Evolutionary conservation across 2,888 invertebrate genomes (phyloP).

Genomic region (Lagria hirta): DNA sequence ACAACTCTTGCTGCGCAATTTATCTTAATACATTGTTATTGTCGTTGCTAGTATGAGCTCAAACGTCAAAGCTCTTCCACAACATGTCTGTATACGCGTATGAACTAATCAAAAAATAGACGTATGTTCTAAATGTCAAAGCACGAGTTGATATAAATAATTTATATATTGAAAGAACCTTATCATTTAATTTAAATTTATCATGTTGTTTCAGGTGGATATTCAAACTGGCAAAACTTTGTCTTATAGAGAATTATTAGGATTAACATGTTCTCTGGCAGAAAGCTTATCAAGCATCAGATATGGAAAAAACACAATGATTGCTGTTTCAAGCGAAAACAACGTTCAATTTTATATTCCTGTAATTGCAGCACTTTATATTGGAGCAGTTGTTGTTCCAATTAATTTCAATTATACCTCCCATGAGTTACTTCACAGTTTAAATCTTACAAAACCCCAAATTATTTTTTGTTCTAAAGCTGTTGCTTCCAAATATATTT

Average conservation of each 20-base stretch:
- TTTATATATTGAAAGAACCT: too few relatives aligned
- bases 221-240: conserved; percentile 32
- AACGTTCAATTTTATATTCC: conserved; percentile 38
- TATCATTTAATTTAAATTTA: too few relatives aligned
- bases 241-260: conserved; percentile 33
- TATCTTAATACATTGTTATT: too few relatives aligned
- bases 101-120: too few relatives aligned
- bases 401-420: conserved; percentile 40
- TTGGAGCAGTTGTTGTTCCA: conserved; percentile 37
- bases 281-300: conserved; percentile 35
- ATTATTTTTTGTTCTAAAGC: conserved; percentile 64
- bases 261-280: conserved; percentile 36
- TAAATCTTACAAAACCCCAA: conserved; percentile 67
- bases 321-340: conserved; percentile 42
- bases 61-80: too few relatives aligned
- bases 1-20: too few relatives aligned
- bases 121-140: too few relatives aligned
- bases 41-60: too few relatives aligned
- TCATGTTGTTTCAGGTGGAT: conserved; percentile 41
- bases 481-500: conserved; percentile 58
- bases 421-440: conserved; percentile 54
- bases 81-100: too few relatives aligned
- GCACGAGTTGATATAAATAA: too few relatives aligned
- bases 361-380: conserved; percentile 36
- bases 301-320: conserved; percentile 31